Evolutionary conservation across 2,113 vertebrate genomes (phyloP).

Genomic region (Irena cyanogastra): DNA sequence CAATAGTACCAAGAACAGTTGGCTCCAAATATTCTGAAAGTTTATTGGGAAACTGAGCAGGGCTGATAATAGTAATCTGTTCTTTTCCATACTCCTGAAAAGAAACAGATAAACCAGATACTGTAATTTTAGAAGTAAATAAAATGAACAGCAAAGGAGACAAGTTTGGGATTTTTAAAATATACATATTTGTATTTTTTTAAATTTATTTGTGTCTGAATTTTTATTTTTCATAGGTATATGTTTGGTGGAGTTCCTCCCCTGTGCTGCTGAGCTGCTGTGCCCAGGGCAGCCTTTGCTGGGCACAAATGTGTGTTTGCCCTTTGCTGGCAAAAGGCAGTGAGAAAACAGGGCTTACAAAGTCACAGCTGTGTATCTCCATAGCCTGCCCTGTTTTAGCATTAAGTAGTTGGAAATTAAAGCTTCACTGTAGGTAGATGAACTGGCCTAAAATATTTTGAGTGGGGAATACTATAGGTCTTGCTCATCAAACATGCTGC

Average conservation of each 20-base stretch:
- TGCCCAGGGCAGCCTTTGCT: background rate
- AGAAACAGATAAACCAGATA: background rate
- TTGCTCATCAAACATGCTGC: background rate
- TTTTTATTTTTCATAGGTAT: background rate
- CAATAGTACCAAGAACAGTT: conserved; percentile 88
- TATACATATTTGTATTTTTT: background rate
- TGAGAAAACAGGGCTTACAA: background rate
- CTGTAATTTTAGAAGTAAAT: background rate
- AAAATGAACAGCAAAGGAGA: background rate
- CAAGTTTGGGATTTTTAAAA: background rate
- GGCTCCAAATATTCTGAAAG: conserved; percentile 88
- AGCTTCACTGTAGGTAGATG: background rate
- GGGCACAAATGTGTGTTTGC: background rate
- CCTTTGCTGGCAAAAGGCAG: background rate
- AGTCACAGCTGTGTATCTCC: background rate
- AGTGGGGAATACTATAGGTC: background rate
- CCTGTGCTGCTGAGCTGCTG: background rate
- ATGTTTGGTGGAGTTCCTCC: background rate
- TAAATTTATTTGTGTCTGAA: background rate
- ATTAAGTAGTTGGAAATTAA: background rate
- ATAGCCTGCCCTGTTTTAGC: background rate
- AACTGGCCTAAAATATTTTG: background rate
- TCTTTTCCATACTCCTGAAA: conserved; percentile 81
- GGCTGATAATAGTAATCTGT: conserved; percentile 91
- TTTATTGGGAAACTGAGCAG: conserved; percentile 88